phyloP scores from a whole-genome alignment of 37 sponge, comb jelly and placozoan species.

The Tethya wilhelma region DNA sequence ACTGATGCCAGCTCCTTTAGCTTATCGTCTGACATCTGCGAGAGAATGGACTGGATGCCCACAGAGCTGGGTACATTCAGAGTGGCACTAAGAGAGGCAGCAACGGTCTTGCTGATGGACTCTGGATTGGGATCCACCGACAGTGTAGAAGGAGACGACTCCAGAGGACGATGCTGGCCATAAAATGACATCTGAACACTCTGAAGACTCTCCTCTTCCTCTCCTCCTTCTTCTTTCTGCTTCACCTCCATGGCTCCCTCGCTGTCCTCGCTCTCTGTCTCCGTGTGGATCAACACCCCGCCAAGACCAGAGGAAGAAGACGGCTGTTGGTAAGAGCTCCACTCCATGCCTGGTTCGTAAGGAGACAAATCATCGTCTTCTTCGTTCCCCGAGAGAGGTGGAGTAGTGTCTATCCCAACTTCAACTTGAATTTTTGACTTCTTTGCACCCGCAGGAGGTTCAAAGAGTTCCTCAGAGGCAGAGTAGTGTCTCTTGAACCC shows the following conservation, averaged over 20 bases:
- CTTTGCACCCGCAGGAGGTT: background rate
- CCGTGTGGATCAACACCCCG: too few species aligned
- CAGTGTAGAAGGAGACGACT: background rate
- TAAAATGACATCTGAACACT: conserved; percentile 47
- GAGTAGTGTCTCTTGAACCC: conserved; percentile 34
- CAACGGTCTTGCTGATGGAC: background rate
- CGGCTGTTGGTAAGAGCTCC: too few species aligned
- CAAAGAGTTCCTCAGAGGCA: background rate
- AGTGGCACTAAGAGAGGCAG: background rate
- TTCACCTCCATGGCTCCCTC: conserved; percentile 4
- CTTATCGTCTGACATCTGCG: conserved; percentile 48
- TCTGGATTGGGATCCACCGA: background rate
- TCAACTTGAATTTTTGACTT: conserved; percentile 11
- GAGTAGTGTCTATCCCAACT: conserved; percentile 35
- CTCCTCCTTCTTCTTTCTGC: background rate
- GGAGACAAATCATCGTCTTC: background rate
- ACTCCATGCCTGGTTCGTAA: conserved; percentile 2
- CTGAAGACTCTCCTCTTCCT: background rate
- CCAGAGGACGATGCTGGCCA: conserved; percentile 24
- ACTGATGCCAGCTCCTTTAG: conserved; percentile 67
- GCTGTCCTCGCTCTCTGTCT: too few species aligned
- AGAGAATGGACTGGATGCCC: conserved; percentile 25
- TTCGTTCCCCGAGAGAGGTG: conserved; percentile 17
- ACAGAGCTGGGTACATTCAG: background rate
- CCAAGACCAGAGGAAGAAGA: too few species aligned